Evolutionary conservation across 2,888 invertebrate genomes (phyloP).

Genomic region (Zeuzera pyrina): DNA sequence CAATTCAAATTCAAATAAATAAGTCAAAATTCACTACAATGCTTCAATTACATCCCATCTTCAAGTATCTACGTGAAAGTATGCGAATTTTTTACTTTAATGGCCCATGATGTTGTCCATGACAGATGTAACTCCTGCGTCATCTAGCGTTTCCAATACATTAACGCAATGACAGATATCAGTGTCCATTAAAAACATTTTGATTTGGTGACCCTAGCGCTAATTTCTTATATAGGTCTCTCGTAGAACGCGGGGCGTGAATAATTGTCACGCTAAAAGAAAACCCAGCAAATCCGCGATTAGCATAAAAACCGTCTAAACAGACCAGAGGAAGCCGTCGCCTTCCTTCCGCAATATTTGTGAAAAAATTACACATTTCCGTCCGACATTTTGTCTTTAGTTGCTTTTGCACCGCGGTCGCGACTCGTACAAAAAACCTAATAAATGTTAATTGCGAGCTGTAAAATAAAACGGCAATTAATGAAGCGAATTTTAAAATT

Average conservation of each 20-base stretch:
- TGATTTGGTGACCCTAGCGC: slow-evolving; percentile 26
- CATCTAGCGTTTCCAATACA: too few relatives aligned
- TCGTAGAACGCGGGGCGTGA: slow-evolving; percentile 44
- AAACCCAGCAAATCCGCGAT: slow-evolving; percentile 62
- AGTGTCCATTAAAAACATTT: too few relatives aligned
- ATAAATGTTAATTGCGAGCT: slow-evolving; percentile 58
- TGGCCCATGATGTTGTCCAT: too few relatives aligned
- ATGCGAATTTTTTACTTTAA: too few relatives aligned
- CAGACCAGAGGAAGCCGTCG: slow-evolving; percentile 58
- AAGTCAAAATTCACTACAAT: too few relatives aligned
- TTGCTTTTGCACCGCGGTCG: slow-evolving; percentile 33
- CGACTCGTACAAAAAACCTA: slow-evolving; percentile 41
- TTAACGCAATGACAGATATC: too few relatives aligned
- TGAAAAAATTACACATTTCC: slow-evolving; percentile 68
- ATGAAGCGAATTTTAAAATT: slow-evolving; percentile 47
- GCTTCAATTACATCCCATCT: too few relatives aligned
- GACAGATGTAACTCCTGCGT: too few relatives aligned
- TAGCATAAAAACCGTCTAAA: slow-evolving; percentile 71
- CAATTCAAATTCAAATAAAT: too few relatives aligned
- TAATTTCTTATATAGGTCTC: slow-evolving; percentile 46
- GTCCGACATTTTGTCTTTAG: slow-evolving; percentile 59
- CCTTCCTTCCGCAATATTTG: slow-evolving; percentile 70
- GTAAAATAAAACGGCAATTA: slow-evolving; percentile 56
- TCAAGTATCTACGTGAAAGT: too few relatives aligned
- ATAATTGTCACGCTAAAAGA: slow-evolving; percentile 64